Conservation (phyloP, 2,113 vertebrate genomes). For the Callithrix jacchus region DNA sequence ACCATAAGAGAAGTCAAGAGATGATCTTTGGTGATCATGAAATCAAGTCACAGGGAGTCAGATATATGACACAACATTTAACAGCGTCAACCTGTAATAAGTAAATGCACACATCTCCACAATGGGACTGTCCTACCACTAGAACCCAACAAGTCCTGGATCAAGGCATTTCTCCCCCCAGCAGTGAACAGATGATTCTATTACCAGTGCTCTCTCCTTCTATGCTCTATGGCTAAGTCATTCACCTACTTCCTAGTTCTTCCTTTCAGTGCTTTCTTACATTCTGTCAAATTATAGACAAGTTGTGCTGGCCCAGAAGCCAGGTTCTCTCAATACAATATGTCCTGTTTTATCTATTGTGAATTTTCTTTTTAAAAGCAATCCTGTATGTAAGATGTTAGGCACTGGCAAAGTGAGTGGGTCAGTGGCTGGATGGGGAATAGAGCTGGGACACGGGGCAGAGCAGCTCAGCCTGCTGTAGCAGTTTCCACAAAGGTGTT, state of each 20-base stretch:
- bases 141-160: not conserved
- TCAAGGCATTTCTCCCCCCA: not conserved
- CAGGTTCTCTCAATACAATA: not conserved
- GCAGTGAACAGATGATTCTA: not conserved
- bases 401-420: not conserved
- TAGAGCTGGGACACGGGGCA: not conserved
- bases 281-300: conserved; percentile 10
- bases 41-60: conserved; percentile 20
- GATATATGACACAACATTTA: not conserved
- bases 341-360: not conserved
- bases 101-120: not conserved
- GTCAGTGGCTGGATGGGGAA: not conserved
- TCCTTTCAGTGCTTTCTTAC: not conserved
- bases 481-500: not conserved
- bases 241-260: not conserved
- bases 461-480: not conserved
- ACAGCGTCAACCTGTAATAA: conserved; percentile 1
- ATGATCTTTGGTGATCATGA: conserved; percentile 25
- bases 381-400: not conserved
- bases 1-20: conserved; percentile 2
- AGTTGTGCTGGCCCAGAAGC: not conserved
- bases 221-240: not conserved
- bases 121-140: not conserved
- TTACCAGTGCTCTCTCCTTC: not conserved
- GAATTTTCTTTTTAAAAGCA: conserved; percentile 45